Base-by-base conservation (phyloP, 2,797 vertebrate genomes). In the Chaetodon trifasciatus region DNA sequence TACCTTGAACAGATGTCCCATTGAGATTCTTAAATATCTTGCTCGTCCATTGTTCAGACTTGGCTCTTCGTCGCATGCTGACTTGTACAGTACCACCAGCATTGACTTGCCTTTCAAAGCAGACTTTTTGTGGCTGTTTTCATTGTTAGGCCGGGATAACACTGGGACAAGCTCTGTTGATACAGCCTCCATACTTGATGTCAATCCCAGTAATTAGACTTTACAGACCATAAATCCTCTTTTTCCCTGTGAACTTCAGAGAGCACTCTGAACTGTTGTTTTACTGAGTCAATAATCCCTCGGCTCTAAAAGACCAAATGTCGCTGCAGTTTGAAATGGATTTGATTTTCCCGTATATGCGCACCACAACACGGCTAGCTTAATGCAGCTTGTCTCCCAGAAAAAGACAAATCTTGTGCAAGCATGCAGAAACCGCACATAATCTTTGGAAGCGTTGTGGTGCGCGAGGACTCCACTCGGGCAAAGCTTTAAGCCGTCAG, bases 81-180 rank as follows among this genome's bases (percentile, higher is more conserved):
- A 57, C 52, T 78, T 65, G 64, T 44, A 70, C 53, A 46, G 15
- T 7, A 35, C 63, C 40, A 67, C 85, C 60, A 52, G 71, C 47
- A 70, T 28, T 66, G 73, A 83, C 73, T 76, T 76, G 49, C 58
- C 32, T 78, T 87, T 86, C 55, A 85, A 87, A 86, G 42, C 49
- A n/a, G 35, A 63, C 68, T 42, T 19, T 73, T 46, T 60, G 9
- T 46, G 42, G 19, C 17, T 88, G 69, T 76, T 83, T 88, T 88
- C 16, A 52, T 74, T 72, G 70, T 79, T 76, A 62, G 50, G 49
- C 73, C 68, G 35, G 37, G 46, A 76, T 83, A 58, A 84, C 69
- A 86, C 79, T 89, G 77, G 50, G 83, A 71, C 74, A 76, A 32
- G 74, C 85, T 79, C 76, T 91, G 86, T 90, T 88, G 89, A 82